Evolutionary conservation across 2,888 invertebrate species (phyloP).

Genomic region (Glaucopsyche alexis): DNA sequence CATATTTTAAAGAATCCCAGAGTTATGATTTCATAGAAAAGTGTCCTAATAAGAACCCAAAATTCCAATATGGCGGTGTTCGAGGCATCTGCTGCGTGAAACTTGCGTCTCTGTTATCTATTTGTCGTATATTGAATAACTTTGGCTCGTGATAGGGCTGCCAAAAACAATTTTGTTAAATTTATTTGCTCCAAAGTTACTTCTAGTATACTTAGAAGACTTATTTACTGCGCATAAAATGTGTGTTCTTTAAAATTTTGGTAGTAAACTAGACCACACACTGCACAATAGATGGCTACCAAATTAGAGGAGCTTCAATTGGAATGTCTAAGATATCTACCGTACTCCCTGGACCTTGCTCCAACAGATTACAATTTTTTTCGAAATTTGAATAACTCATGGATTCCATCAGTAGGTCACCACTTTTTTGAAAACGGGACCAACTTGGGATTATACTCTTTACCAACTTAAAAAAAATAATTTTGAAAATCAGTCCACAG

Average conservation of each 20-base stretch:
- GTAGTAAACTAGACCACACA: no score
- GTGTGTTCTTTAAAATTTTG: neutral
- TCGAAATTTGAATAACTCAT: no score
- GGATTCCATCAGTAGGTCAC: no score
- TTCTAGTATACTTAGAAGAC: neutral
- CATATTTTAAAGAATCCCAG: neutral
- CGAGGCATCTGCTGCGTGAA: conserved; percentile 38
- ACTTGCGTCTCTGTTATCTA: conserved; percentile 43
- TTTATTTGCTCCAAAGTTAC: conserved; percentile 12
- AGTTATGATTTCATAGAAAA: conserved; percentile 6
- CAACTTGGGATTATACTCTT: no score
- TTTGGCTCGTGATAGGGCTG: conserved; percentile 33
- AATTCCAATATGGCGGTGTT: conserved; percentile 32
- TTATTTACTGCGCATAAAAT: neutral
- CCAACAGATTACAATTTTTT: no score
- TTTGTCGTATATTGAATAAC: conserved; percentile 43
- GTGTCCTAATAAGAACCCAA: conserved; percentile 1
- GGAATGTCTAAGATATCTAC: no score
- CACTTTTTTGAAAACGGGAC: no score
- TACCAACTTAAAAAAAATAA: no score
- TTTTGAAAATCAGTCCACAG: no score
- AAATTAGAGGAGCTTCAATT: no score
- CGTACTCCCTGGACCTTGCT: no score
- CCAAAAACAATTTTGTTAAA: conserved; percentile 18
- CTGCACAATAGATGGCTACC: no score